Conservation (phyloP, 92 coral and sea anemone genomes). For the Heliopora coerulea region DNA sequence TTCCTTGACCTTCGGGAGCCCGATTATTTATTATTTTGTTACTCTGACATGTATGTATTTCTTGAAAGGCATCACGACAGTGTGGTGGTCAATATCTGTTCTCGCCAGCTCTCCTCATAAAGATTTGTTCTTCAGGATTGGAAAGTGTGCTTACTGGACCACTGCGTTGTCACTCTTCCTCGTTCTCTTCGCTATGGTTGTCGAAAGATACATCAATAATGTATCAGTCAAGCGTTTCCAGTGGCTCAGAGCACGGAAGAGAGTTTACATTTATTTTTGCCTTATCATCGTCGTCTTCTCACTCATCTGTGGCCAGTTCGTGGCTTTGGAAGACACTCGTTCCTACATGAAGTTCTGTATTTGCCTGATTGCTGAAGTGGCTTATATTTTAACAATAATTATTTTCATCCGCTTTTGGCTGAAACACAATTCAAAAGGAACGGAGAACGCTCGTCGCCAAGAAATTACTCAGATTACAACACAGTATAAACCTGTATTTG, state of each 20-base stretch:
- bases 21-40: slow-evolving; percentile 36
- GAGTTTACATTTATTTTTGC: slow-evolving; percentile 32
- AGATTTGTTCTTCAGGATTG: slow-evolving; percentile 16
- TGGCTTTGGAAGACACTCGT: slow-evolving; percentile 32
- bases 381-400: slow-evolving; percentile 23
- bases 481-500: neutral
- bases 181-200: slow-evolving; percentile 22
- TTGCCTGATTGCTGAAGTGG: slow-evolving; percentile 35
- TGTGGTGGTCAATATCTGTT: slow-evolving; percentile 37
- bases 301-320: slow-evolving; percentile 36
- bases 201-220: slow-evolving; percentile 35
- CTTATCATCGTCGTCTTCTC: slow-evolving; percentile 40
- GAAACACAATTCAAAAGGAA: slow-evolving; percentile 7
- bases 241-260: slow-evolving; percentile 36
- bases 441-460: slow-evolving; percentile 14
- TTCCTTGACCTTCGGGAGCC: slow-evolving; percentile 34
- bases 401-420: slow-evolving; percentile 19
- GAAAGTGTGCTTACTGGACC: slow-evolving; percentile 37
- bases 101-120: neutral
- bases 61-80: slow-evolving; percentile 36
- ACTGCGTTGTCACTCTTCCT: slow-evolving; percentile 35
- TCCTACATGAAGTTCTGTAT: slow-evolving; percentile 27
- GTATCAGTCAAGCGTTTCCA: slow-evolving; percentile 11
- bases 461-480: neutral
- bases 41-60: slow-evolving; percentile 40